phyloP scores from a whole-genome alignment of 1,140 invertebrate genomes.

The Aricia agestis region DNA sequence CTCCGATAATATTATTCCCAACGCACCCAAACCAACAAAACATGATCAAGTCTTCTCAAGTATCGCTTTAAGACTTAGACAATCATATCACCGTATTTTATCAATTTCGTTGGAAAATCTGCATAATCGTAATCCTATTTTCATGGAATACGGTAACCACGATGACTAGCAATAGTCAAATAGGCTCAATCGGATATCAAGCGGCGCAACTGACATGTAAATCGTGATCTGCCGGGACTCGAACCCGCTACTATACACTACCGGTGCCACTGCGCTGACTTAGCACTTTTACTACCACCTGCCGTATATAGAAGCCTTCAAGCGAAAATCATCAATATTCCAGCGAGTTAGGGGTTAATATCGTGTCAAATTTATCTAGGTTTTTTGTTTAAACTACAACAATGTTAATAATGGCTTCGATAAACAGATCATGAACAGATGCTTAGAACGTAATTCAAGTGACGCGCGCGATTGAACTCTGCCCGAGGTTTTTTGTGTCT shows the following conservation, averaged over 20 bases:
- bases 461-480: constrained; percentile 9
- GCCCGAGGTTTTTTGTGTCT: background rate
- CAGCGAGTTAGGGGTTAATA: background rate
- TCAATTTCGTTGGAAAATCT: constrained; percentile 21
- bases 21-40: no score
- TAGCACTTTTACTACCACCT: constrained; percentile 63
- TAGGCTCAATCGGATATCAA: constrained; percentile 65
- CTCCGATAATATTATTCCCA: no score
- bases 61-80: background rate
- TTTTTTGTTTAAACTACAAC: constrained; percentile 17
- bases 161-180: constrained; percentile 52
- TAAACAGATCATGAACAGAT: constrained; percentile 45
- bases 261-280: constrained; percentile 68
- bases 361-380: background rate
- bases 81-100: background rate
- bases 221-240: constrained; percentile 66
- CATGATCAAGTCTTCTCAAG: background rate
- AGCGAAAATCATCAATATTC: background rate
- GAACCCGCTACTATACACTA: constrained; percentile 69
- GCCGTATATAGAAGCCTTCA: constrained; percentile 30
- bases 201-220: constrained; percentile 71
- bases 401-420: constrained; percentile 43
- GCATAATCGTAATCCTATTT: constrained; percentile 56
- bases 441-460: constrained; percentile 25
- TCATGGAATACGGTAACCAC: constrained; percentile 44